Evolutionary conservation across 1,140 invertebrate genomes (phyloP).

Genomic region (Dermatophagoides farinae): DNA sequence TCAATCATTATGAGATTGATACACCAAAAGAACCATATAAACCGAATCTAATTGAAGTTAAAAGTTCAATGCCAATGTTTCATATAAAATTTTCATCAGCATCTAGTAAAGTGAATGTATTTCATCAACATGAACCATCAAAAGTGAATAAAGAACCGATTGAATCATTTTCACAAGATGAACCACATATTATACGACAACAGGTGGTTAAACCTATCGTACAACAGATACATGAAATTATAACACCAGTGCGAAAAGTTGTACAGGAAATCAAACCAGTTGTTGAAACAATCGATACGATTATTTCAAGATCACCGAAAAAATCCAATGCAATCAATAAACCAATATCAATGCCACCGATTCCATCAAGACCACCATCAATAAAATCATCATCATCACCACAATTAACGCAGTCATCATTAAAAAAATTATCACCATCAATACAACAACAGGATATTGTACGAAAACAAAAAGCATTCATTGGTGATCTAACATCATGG

Average conservation of each 20-base stretch:
- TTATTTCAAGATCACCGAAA: neutral
- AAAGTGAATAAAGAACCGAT: neutral
- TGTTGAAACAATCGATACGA: conserved; percentile 5
- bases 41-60: conserved; percentile 8
- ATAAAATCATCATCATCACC: neutral
- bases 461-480: neutral
- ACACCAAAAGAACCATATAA: neutral
- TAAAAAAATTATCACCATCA: neutral
- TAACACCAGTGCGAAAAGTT: neutral
- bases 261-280: conserved; percentile 11
- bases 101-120: conserved; percentile 10
- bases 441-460: neutral
- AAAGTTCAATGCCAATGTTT: neutral
- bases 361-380: neutral
- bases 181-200: conserved; percentile 7
- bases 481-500: neutral
- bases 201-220: conserved; percentile 1
- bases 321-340: neutral
- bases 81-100: conserved; percentile 11
- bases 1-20: conserved; percentile 9
- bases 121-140: conserved; percentile 5
- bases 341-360: neutral
- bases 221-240: conserved; percentile 4
- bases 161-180: conserved; percentile 11
- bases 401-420: neutral